Conservation (phyloP, 1,140 invertebrate species). For the Platorchestia sp. region DNA sequence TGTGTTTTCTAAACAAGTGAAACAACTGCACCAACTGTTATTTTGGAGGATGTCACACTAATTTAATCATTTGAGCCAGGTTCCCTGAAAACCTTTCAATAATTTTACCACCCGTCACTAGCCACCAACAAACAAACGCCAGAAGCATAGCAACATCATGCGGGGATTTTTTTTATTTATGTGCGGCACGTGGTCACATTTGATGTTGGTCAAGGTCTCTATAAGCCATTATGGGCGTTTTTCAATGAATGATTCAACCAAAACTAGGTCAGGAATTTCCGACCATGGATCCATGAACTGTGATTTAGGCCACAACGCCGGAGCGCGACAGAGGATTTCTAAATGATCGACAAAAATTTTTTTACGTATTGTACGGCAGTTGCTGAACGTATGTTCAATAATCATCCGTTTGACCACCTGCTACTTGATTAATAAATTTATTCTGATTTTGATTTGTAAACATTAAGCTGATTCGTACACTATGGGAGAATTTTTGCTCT, state of each 20-base stretch:
- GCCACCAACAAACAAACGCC: not conserved
- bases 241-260: not conserved
- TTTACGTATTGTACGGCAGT: not conserved
- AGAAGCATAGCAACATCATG: not conserved
- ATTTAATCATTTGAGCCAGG: not conserved
- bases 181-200: not conserved
- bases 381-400: not conserved
- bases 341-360: not conserved
- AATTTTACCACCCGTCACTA: not conserved
- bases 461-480: too few species aligned
- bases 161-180: not conserved
- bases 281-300: not conserved
- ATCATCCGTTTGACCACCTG: not conserved
- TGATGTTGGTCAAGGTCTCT: slow-evolving; percentile 35
- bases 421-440: not conserved
- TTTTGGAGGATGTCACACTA: not conserved
- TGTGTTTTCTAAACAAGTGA: too few species aligned
- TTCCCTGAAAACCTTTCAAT: too few species aligned
- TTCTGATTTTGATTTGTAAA: not conserved
- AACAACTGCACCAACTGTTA: not conserved
- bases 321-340: not conserved
- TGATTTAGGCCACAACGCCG: not conserved
- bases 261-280: slow-evolving; percentile 36
- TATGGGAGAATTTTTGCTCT: too few species aligned
- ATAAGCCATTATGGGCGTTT: not conserved